Evolutionary conservation across 2,797 vertebrate genomes (phyloP).

Genomic region (Clamator glandarius): DNA sequence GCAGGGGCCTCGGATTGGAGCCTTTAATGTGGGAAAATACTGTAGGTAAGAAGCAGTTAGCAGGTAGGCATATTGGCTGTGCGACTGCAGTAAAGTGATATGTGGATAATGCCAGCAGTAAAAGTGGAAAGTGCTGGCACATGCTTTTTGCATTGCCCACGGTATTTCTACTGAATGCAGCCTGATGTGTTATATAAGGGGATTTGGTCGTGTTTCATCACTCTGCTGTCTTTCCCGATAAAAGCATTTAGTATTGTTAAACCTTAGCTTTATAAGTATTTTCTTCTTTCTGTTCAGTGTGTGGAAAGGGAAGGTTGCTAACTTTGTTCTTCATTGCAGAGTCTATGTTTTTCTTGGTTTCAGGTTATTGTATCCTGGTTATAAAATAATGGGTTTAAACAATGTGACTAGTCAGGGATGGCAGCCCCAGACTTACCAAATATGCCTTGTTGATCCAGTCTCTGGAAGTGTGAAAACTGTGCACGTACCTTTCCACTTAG

Average conservation of each 20-base stretch:
- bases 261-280: neutral
- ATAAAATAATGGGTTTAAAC: slow-evolving; percentile 98
- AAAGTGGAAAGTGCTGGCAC: neutral
- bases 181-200: neutral
- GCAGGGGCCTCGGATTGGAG: slow-evolving; percentile 93
- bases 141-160: neutral
- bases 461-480: slow-evolving; percentile 89
- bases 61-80: neutral
- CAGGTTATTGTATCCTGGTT: slow-evolving; percentile 94
- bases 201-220: neutral
- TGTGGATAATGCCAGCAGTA: neutral
- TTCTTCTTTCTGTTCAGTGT: neutral
- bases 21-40: slow-evolving; percentile 96
- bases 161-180: neutral
- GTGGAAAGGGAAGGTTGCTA: neutral
- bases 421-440: slow-evolving; percentile 96
- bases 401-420: slow-evolving; percentile 96
- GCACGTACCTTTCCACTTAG: slow-evolving; percentile 94
- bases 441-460: slow-evolving; percentile 92
- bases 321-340: neutral
- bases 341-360: neutral
- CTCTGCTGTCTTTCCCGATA: neutral
- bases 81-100: neutral
- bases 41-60: slow-evolving; percentile 84
- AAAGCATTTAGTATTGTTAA: neutral